Evolutionary conservation across 1,140 invertebrate genomes (phyloP), one percentile per base, ranked within the genome.

Genomic region (Trichonephila clavipes): DNA sequence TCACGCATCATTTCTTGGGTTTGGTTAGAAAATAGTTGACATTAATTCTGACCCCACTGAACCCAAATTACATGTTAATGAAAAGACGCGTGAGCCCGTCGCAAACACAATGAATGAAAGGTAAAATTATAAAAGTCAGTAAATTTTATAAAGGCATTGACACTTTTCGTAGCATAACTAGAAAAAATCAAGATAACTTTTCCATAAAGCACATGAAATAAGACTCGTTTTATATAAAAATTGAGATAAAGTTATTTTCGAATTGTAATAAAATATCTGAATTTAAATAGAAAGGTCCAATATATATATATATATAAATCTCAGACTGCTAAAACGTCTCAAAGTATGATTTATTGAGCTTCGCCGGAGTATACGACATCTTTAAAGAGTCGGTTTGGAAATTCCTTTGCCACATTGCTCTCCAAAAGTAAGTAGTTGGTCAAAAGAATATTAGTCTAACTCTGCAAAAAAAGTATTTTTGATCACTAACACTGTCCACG

Each of bases 381-480:
- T 77, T 77, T 77, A 28, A 34, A 77, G 34, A 77, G 72, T 77
- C 72, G 34, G 24, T 77, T 40, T 34, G 18, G 72, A 77, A 77
- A 77, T 40, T 34, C 34, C 28, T 77, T 28, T 18, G 18, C 28
- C 28, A 77, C 28, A 77, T 40, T 77, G 28, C 72, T 34, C 28
- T 77, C 34, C 16, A 77, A 77, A 28, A 77, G 34, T 77, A 34
- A 18, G 34, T 28, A 72, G 24, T 69, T 12, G 66, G 24, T 28
- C 12, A 72, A 77, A 77, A 40, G 28, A 77, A 34, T 77, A 77
- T 77, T 77, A 77, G 72, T 77, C 72, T 77, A 34, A 40, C 72
- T 77, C 34, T 77, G 16, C 69, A 7, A 34, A 77, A 77, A 77
- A 77, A 77, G 34, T 77, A 77, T 19, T 77, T 77, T 40, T 16